A percentile compares a stretch with the other conserved stretches of the same genome.
These are phyloP conservation scores for Psylliodes chrysocephalus DNA, from an alignment of 2,888 invertebrate genomes.

Conservation along the genomic window DNA sequence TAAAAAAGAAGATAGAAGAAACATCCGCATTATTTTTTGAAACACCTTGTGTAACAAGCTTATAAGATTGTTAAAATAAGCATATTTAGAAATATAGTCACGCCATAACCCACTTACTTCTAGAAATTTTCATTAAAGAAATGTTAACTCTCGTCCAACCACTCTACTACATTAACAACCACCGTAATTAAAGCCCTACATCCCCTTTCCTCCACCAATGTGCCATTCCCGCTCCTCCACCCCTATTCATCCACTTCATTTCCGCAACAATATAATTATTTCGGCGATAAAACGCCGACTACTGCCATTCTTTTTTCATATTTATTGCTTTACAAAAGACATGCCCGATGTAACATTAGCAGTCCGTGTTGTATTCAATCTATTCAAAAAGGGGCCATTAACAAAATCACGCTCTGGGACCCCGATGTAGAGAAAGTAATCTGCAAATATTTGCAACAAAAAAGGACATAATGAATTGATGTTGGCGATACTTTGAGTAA, in stretches of 20 bases:
- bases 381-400: conserved; percentile 14
- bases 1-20: too few relatives aligned
- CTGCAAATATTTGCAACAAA: conserved; percentile 16
- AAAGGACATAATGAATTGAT: background rate
- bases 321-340: conserved; percentile 43
- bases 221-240: conserved; percentile 45
- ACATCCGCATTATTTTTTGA: too few relatives aligned
- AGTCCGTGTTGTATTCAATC: conserved; percentile 35
- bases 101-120: too few relatives aligned
- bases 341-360: conserved; percentile 40
- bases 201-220: conserved; percentile 33
- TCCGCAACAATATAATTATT: conserved; percentile 59
- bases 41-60: too few relatives aligned
- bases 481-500: background rate
- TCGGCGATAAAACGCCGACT: conserved; percentile 49
- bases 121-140: conserved; percentile 1
- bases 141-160: background rate
- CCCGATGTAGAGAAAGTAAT: conserved; percentile 12
- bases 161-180: background rate
- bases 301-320: conserved; percentile 27
- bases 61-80: too few relatives aligned
- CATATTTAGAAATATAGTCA: too few relatives aligned
- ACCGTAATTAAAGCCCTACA: conserved; percentile 38
- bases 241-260: conserved; percentile 44
- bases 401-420: conserved; percentile 14